A percentile compares a stretch with the other conserved stretches of the same genome.
phyloP scores from a whole-genome alignment of 2,888 invertebrate genomes.

The Mamestra brassicae region DNA sequence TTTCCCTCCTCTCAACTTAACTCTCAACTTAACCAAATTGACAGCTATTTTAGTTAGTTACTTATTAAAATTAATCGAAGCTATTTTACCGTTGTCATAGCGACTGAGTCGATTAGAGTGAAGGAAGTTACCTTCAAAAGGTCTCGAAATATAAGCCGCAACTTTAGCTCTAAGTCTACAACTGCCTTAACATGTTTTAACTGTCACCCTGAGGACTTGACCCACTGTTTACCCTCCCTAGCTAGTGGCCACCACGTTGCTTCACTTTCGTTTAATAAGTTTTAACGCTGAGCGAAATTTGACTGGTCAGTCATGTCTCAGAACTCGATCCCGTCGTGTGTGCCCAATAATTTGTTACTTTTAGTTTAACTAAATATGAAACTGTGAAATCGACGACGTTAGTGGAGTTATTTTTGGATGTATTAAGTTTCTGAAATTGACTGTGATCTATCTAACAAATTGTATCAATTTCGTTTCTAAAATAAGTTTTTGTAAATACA shows the following conservation, averaged over 20 bases:
- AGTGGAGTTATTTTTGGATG: background rate
- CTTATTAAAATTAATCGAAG: too few species aligned
- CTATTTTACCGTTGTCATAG: too few species aligned
- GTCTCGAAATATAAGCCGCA: background rate
- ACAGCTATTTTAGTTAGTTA: too few species aligned
- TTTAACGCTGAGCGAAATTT: conserved; percentile 36
- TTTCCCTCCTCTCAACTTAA: too few species aligned
- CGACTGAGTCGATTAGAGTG: background rate
- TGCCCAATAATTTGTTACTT: conserved; percentile 7
- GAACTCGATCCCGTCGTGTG: conserved; percentile 33
- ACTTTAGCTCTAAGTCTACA: background rate
- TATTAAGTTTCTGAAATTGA: too few species aligned
- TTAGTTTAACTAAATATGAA: conserved; percentile 2
- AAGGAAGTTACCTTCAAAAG: background rate
- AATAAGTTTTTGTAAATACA: too few species aligned
- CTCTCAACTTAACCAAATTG: too few species aligned
- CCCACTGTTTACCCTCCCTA: conserved; percentile 12
- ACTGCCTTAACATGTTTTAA: background rate
- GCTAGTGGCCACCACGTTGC: background rate
- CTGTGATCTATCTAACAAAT: too few species aligned
- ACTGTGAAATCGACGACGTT: background rate
- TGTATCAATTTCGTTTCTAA: too few species aligned
- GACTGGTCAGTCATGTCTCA: conserved; percentile 36
- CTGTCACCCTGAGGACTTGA: conserved; percentile 34
- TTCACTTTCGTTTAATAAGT: conserved; percentile 25